These are phyloP conservation scores for Microplitis manilae DNA, from an alignment of 2,888 invertebrate species.

Conservation along the genomic window DNA sequence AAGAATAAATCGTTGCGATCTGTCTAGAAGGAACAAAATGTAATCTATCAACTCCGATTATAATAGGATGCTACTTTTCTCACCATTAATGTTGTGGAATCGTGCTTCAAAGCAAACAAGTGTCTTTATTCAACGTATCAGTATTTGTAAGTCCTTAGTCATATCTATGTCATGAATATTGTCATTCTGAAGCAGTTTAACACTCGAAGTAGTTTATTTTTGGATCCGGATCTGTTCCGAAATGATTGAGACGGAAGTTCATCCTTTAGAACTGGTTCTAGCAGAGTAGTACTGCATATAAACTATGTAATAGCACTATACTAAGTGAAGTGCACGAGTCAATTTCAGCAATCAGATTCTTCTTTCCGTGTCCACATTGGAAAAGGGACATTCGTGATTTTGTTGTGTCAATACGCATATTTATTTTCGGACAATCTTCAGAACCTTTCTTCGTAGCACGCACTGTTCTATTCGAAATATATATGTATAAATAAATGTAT, in stretches of 20 bases:
- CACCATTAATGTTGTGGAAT: background rate
- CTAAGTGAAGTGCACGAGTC: constrained; percentile 23
- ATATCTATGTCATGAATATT: background rate
- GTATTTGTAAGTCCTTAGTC: background rate
- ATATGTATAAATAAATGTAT: constrained; percentile 10
- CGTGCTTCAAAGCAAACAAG: background rate
- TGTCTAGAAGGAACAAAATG: too few species aligned
- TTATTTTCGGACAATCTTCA: constrained; percentile 39
- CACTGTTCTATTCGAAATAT: constrained; percentile 44
- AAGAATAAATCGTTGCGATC: too few species aligned
- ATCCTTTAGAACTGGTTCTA: background rate
- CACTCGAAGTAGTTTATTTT: background rate
- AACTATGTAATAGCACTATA: background rate
- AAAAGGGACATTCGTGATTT: constrained; percentile 30
- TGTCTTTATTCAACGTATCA: background rate
- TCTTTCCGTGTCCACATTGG: constrained; percentile 54
- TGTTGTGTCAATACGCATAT: constrained; percentile 57
- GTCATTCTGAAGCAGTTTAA: constrained; percentile 1
- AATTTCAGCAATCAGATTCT: constrained; percentile 46
- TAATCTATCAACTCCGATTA: background rate
- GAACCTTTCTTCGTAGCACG: constrained; percentile 51
- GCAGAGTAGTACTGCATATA: constrained; percentile 8
- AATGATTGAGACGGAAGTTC: background rate
- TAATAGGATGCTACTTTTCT: background rate
- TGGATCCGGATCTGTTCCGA: background rate